Percentiles rank a stretch among this genome's conserved stretches.
These are phyloP conservation scores for Hydrozoanthus gracilis DNA, from an alignment of 92 coral and sea anemone species.

Conservation along the genomic window DNA sequence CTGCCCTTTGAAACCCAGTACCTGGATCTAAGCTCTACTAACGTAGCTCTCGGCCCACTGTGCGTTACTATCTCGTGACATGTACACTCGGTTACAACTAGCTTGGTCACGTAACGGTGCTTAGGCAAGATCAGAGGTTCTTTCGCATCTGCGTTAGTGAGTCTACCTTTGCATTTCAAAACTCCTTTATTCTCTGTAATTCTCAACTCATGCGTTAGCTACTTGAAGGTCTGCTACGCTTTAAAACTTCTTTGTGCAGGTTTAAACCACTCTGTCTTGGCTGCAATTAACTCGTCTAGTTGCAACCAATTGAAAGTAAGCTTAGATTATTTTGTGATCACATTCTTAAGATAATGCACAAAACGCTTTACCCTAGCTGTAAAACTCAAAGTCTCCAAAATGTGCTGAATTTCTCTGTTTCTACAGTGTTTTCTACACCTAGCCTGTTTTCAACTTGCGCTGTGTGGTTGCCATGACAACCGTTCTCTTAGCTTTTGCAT, in stretches of 20 bases:
- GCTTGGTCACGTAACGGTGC: too few species aligned
- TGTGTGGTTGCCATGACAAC: constrained; percentile 31
- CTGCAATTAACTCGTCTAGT: not conserved
- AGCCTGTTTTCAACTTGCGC: not conserved
- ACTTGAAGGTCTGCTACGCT: too few species aligned
- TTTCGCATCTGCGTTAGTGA: not conserved
- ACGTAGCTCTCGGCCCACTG: too few species aligned
- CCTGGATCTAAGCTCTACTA: too few species aligned
- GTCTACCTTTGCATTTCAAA: not conserved
- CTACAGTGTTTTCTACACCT: constrained; percentile 10
- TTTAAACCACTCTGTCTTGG: not conserved
- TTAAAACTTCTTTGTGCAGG: not conserved
- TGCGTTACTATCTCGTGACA: too few species aligned
- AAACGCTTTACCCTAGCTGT: too few species aligned
- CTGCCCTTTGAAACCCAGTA: too few species aligned
- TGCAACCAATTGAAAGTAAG: too few species aligned
- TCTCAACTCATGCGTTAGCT: not conserved
- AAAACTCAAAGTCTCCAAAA: constrained; percentile 10
- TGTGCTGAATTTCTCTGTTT: constrained; percentile 31
- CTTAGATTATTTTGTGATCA: too few species aligned
- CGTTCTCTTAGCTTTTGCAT: constrained; percentile 3
- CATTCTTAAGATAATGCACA: too few species aligned
- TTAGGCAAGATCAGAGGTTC: too few species aligned
- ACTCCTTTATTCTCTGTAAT: not conserved
- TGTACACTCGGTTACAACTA: too few species aligned